Evolutionary conservation across 2,113 vertebrate genomes (phyloP), one percentile per base, ranked within the genome.

Genomic region (Archilochus colubris): DNA sequence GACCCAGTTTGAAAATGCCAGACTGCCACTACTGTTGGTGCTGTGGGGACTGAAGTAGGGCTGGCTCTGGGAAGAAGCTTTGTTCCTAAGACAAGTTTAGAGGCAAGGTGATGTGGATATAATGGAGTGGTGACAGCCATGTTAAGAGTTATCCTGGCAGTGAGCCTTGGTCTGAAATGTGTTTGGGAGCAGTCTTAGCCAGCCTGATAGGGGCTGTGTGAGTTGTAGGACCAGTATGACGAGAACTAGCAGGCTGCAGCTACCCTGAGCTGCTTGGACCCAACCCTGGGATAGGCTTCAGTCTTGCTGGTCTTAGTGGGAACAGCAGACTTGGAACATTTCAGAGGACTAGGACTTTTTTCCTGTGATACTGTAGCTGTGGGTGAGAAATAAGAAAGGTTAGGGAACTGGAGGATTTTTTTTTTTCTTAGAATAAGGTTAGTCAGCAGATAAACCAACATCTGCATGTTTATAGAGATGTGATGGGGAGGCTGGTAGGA

Each of bases 161-260:
- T 0, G 5, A 88, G 83, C 64, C 82, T 86, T 91, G 61, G 23
- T 88, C 53, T 81, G 77, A 68, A 89, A 21, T 14, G 8, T 0
- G 0, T 79, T 70, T 66, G 61, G 55, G 80, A 96, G 74, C 89
- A 54, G 76, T 59, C 50, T 54, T 24, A 69, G 73, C 48, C 86
- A 66, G 82, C 44, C 77, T n/a, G 55, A 38, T 91, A 5, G 40
- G 66, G 0, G 2, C 78, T 93, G n/a, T 1, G 2, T 2, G 69
- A 94, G 82, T 89, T 81, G 96, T 64, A 94, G 76, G 91, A 96
- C 97, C 90, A 79, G 94, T 94, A 63, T 67, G 77, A 50, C 68
- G 0, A 91, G 95, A 95, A 55, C 17, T 7, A 17, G 53, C 69
- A 91, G n/a, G 58, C 70, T 95, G 79, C n/a, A 88, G 82, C 66